Evolutionary conservation across 2,888 invertebrate species (phyloP), one percentile per base, ranked within the genome.

Genomic region (Diloba caeruleocephala): DNA sequence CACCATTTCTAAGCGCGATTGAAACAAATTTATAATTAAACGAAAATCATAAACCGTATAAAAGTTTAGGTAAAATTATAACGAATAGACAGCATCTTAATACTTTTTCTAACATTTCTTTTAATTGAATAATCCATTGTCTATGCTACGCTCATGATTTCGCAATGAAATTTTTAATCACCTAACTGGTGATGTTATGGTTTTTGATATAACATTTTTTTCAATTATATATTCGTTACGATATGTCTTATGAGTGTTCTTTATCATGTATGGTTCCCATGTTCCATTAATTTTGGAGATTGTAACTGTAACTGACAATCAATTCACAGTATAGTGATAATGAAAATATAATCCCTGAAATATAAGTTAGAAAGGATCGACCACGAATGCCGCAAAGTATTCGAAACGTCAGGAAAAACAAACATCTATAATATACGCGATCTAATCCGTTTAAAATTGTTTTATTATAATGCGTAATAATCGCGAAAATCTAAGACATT

Each of bases 201-300:
- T 58, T 55, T 67, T 31, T 52, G 54, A 52, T 58, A 52, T 34
- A 63, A 61, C 54, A 55, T 19, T 41, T 57, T n/a, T 46, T 8
- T 44, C 74, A 75, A 76, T 76, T 74, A 74, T 21, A 5, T 67
- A 74, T 77, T 77, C 74, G 76, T 32, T 69, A 76, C 71, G 69
- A 57, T 52, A 48, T 61, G 43, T 59, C 49, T 60, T 51, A 51
- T 56, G 58, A 69, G 48, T 49, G 31, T 58, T 63, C 10, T 67
- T 14, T 31, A 36, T 34, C 39, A 31, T 36, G 39, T 54, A 31
- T 49, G 39, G 60, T 67, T 68, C 71, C 64, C 70, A 70, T 60
- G 71, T 36, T 51, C 26, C 25, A 25, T 53, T 48, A 48, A 49
- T 42, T 34, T 38, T 25, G 1, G 1, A 31, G 1, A 45, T n/a